A percentile compares a stretch with the other conserved stretches of the same genome.
These are phyloP conservation scores for Hypercompe scribonia DNA, from an alignment of 2,888 invertebrate genomes.

Conservation along the genomic window DNA sequence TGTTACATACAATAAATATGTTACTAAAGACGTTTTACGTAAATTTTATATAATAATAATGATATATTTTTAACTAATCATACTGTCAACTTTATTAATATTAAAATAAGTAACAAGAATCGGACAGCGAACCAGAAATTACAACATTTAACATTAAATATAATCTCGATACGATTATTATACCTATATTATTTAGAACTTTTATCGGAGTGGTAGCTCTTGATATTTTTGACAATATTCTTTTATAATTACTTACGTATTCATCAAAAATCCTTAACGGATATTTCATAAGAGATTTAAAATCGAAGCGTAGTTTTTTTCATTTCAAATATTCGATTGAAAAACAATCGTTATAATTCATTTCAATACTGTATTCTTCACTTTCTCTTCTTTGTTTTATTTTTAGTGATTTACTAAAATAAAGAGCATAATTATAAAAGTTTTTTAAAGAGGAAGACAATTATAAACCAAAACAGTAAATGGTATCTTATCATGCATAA, in stretches of 20 bases:
- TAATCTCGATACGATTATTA: slow-evolving; percentile 39
- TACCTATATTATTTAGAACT: slow-evolving; percentile 52
- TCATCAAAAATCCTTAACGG: slow-evolving; percentile 63
- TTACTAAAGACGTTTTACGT: slow-evolving; percentile 1
- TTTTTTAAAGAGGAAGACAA: slow-evolving; percentile 53
- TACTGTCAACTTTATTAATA: slow-evolving; percentile 10
- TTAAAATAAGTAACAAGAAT: slow-evolving; percentile 30
- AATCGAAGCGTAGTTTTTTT: slow-evolving; percentile 69
- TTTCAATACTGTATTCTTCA: slow-evolving; percentile 1
- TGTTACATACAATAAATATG: background rate
- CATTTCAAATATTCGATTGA: slow-evolving; percentile 32
- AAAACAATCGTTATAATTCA: slow-evolving; percentile 7
- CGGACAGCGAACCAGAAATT: slow-evolving; percentile 31
- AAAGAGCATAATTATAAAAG: slow-evolving; percentile 19
- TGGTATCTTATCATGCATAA: slow-evolving; percentile 35
- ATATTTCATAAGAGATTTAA: slow-evolving; percentile 79
- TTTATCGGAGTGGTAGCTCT: slow-evolving; percentile 67
- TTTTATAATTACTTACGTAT: slow-evolving; percentile 64
- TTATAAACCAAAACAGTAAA: slow-evolving; percentile 37
- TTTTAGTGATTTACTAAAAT: slow-evolving; percentile 5
- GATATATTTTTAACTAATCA: slow-evolving; percentile 8
- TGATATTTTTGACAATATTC: slow-evolving; percentile 41
- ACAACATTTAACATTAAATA: slow-evolving; percentile 56
- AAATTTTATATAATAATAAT: slow-evolving; percentile 15
- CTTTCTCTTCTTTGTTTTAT: background rate